Evolutionary conservation across 2,888 invertebrate species (phyloP).

Genomic region (Pelosia muscerda): DNA sequence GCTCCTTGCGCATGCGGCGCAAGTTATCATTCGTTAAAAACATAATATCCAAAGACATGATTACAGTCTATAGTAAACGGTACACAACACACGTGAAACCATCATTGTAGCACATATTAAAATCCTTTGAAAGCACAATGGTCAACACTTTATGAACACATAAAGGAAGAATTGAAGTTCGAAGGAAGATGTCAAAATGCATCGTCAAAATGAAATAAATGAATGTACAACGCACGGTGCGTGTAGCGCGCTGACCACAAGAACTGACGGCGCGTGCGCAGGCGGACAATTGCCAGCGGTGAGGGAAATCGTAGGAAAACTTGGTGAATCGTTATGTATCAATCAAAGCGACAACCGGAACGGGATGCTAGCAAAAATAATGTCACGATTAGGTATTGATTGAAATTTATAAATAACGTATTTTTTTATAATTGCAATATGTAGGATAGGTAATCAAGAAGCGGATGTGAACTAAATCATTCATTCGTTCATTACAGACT

Average conservation of each 20-base stretch:
- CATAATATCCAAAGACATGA: conserved; percentile 84
- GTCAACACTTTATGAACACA: conserved; percentile 66
- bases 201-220: conserved; percentile 68
- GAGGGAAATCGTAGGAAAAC: conserved; percentile 83
- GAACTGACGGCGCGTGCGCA: conserved; percentile 62
- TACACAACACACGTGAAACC: conserved; percentile 54
- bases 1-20: conserved; percentile 82
- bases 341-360: conserved; percentile 69
- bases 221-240: conserved; percentile 58
- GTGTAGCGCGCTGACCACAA: conserved; percentile 67
- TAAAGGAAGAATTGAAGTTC: conserved; percentile 67
- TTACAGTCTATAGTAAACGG: conserved; percentile 52
- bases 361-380: conserved; percentile 54
- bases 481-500: too few relatives aligned
- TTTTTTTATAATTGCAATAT: too few relatives aligned
- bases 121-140: conserved; percentile 55
- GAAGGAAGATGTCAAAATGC: conserved; percentile 79
- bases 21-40: conserved; percentile 85
- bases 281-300: conserved; percentile 49
- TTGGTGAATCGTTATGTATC: conserved; percentile 56
- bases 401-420: neutral
- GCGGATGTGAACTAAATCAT: too few relatives aligned
- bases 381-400: neutral
- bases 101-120: conserved; percentile 61
- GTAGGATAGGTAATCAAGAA: too few relatives aligned